Conservation (phyloP, 2,113 vertebrate genomes). For the Nannospalax galili region DNA sequence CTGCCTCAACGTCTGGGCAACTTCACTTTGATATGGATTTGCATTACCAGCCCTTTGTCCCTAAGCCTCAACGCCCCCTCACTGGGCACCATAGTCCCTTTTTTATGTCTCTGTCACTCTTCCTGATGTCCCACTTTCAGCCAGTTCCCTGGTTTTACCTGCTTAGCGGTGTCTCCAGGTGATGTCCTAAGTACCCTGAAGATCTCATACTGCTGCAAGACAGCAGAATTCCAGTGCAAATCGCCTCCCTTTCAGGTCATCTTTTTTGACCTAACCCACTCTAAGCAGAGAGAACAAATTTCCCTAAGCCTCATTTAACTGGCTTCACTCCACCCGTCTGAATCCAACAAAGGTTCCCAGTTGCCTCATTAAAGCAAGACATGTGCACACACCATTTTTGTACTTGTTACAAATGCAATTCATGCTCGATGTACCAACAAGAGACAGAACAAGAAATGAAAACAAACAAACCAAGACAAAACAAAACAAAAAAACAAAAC, state of each 20-base stretch:
- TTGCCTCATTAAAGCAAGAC: constrained; percentile 25
- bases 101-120: constrained; percentile 41
- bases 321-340: background rate
- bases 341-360: constrained; percentile 7
- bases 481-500: background rate
- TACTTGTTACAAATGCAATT: constrained; percentile 20
- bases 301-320: background rate
- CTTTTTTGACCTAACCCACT: background rate
- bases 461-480: background rate
- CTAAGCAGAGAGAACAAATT: background rate
- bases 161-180: background rate
- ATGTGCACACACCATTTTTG: background rate
- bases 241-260: background rate
- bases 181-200: background rate
- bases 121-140: constrained; percentile 1
- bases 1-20: background rate
- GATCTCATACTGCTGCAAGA: background rate
- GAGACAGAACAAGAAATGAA: constrained; percentile 10
- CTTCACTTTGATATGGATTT: constrained; percentile 20
- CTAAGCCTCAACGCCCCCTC: background rate
- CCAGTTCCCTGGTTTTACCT: constrained; percentile 8
- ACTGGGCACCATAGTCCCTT: background rate
- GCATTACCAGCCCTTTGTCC: background rate
- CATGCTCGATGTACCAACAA: background rate
- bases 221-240: background rate